Conservation (phyloP, 2,888 invertebrate genomes). For the Nysson spinosus region DNA sequence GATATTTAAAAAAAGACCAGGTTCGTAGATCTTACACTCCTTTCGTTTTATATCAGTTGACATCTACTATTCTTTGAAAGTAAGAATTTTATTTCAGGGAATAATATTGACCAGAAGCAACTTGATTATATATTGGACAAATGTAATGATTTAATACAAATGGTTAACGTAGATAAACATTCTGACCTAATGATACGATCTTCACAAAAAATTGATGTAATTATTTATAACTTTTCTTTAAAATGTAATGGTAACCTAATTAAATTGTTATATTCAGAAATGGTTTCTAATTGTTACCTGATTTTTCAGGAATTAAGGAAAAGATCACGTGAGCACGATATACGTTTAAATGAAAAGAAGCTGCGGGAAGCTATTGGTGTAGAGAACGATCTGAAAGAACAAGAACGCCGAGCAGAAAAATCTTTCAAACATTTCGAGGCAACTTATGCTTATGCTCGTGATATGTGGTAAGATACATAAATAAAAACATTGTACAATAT, state of each 20-base stretch:
- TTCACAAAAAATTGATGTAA: conserved; percentile 58
- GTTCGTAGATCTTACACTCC: conserved; percentile 35
- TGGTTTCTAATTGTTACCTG: no score
- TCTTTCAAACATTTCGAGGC: conserved; percentile 68
- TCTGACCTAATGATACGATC: conserved; percentile 46
- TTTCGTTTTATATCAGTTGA: neutral
- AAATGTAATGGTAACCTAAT: no score
- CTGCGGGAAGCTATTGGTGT: conserved; percentile 56
- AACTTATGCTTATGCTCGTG: conserved; percentile 66
- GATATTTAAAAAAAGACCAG: conserved; percentile 51
- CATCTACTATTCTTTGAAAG: neutral
- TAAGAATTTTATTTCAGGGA: conserved; percentile 36
- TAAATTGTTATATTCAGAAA: no score
- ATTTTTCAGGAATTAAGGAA: conserved; percentile 59
- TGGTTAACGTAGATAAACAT: conserved; percentile 61
- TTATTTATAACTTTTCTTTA: no score
- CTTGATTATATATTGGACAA: conserved; percentile 60
- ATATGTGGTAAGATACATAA: conserved; percentile 62
- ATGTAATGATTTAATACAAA: conserved; percentile 65
- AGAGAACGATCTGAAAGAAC: conserved; percentile 44
- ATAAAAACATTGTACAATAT: neutral
- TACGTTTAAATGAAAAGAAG: conserved; percentile 44
- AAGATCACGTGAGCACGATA: conserved; percentile 50
- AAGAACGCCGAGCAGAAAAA: conserved; percentile 56
- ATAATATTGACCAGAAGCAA: conserved; percentile 61